Conservation (phyloP, 1,140 invertebrate genomes). For the Brachionus paranguensis region DNA sequence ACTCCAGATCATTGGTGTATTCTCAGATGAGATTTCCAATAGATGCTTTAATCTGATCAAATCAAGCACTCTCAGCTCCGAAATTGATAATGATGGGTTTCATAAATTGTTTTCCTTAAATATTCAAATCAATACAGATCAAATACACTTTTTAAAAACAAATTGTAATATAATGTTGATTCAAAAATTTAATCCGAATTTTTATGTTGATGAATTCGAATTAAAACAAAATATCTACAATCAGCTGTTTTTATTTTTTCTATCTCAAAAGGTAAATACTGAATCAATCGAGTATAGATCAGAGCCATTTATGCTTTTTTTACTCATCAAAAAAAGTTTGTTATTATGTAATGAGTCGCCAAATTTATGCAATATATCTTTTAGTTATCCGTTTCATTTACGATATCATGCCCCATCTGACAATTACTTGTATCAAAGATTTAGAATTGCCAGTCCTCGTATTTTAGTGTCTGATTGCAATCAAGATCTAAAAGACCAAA, state of each 20-base stretch:
- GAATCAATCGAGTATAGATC: slow-evolving; percentile 22
- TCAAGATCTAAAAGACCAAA: background rate
- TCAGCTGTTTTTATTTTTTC: background rate
- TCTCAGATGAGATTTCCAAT: background rate
- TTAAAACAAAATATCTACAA: background rate
- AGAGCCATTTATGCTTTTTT: background rate
- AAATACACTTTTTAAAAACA: background rate
- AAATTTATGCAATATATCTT: background rate
- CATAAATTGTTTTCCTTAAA: background rate
- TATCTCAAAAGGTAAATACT: slow-evolving; percentile 1
- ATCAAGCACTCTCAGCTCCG: background rate
- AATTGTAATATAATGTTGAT: background rate
- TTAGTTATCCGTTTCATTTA: background rate
- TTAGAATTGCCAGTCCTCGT: background rate
- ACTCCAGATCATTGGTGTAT: background rate
- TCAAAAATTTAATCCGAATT: background rate
- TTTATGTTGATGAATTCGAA: slow-evolving; percentile 28
- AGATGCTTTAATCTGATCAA: background rate
- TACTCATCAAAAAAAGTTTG: background rate
- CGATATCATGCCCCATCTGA: background rate
- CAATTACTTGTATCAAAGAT: background rate
- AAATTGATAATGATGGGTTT: background rate
- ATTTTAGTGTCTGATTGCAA: background rate
- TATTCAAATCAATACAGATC: background rate
- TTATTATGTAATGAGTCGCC: background rate